Conservation (phyloP, 2,113 vertebrate genomes). For the Stomatorhinus ivindoensis region DNA sequence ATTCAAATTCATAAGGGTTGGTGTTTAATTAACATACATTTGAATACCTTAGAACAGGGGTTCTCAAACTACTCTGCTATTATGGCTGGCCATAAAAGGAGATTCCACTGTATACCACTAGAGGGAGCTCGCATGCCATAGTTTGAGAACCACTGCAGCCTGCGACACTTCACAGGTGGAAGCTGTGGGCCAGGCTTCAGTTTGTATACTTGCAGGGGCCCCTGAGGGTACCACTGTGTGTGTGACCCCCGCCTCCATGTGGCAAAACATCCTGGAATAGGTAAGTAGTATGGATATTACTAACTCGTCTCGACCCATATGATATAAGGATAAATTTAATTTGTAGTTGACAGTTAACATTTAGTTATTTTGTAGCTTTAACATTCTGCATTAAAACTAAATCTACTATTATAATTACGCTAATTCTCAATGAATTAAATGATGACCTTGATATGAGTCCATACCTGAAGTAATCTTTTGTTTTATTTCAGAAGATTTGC, state of each 20-base stretch:
- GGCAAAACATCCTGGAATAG: not conserved
- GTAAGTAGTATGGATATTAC: not conserved
- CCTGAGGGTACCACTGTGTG: not conserved
- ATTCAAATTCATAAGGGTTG: not conserved
- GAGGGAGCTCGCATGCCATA: not conserved
- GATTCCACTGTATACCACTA: not conserved
- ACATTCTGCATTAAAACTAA: not conserved
- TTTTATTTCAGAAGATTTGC: not conserved
- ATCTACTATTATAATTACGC: not conserved
- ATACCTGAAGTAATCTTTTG: not conserved
- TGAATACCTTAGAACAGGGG: not conserved
- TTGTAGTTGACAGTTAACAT: not conserved
- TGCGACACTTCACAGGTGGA: not conserved
- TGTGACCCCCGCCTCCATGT: not conserved
- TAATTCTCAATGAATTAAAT: not conserved
- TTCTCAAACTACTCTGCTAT: not conserved
- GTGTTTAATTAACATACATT: not conserved
- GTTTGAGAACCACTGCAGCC: not conserved
- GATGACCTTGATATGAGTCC: not conserved
- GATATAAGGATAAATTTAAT: not conserved
- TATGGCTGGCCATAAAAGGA: not conserved
- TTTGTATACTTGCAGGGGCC: not conserved
- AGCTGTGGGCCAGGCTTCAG: not conserved
- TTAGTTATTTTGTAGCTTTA: not conserved
- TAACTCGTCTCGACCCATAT: not conserved